Conservation (phyloP, 1,140 invertebrate genomes). For the Drosophila sproati region DNA sequence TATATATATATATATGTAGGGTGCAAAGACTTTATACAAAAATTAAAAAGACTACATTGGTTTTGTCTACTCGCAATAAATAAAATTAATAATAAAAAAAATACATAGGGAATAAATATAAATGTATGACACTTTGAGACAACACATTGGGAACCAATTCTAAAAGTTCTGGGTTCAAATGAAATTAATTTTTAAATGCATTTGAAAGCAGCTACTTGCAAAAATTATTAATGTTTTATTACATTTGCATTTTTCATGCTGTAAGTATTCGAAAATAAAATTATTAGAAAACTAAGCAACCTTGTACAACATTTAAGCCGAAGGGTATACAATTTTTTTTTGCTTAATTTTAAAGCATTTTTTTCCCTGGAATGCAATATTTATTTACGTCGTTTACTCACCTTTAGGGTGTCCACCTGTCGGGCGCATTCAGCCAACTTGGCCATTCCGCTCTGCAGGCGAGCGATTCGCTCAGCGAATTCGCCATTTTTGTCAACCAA, state of each 20-base stretch:
- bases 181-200: too few relatives aligned
- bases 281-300: not conserved
- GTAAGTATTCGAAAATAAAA: too few relatives aligned
- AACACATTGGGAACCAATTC: too few relatives aligned
- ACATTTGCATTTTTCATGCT: too few relatives aligned
- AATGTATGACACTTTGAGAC: too few relatives aligned
- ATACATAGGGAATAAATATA: too few relatives aligned
- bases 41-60: not conserved
- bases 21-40: not conserved
- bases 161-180: too few relatives aligned
- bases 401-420: slow-evolving; percentile 89
- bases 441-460: slow-evolving; percentile 94
- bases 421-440: slow-evolving; percentile 94
- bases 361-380: not conserved
- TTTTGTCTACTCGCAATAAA: not conserved
- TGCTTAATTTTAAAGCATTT: not conserved
- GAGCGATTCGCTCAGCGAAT: slow-evolving; percentile 90
- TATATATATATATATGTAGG: slow-evolving; percentile 1
- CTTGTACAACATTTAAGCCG: not conserved
- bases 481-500: slow-evolving; percentile 91
- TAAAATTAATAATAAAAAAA: too few relatives aligned
- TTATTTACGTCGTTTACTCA: slow-evolving; percentile 62
- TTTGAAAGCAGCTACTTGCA: too few relatives aligned
- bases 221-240: too few relatives aligned
- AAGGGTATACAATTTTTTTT: not conserved